Evolutionary conservation across 2,888 invertebrate species (phyloP), one percentile per base, ranked within the genome.

Genomic region (Bursaphelenchus okinawaensis): DNA sequence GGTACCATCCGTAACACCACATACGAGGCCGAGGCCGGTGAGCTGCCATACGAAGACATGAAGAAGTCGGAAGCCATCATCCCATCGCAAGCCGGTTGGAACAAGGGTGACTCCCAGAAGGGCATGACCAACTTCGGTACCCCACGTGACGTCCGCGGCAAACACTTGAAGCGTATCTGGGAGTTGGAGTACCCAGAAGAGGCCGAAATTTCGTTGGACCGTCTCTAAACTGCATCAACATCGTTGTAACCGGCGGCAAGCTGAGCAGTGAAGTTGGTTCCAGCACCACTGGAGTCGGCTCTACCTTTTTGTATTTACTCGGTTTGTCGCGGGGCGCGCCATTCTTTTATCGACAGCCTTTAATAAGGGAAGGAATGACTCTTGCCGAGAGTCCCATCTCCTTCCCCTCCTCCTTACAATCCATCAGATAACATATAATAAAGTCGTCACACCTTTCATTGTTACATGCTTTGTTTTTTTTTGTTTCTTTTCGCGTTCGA

Each of bases 21-120:
- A 59, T 78, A 75, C 72, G 78, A 77, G 61, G 79, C 79, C 50
- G 82, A 82, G 65, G 77, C 77, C 62, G 80, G 79, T 55, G 82
- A 82, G 63, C 73, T 81, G 63, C 80, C 81, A 28, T 81, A 78
- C 66, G 81, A 81, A 68, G 81, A 81, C 63, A 80, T 80, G 77
- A 80, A 78, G 70, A 74, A 72, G 68, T 79, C 80, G 59, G 79
- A 82, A 75, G 72, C 76, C 51, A 82, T 82, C 70, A 82, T 82
- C 72, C 82, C 79, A 52, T 73, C 73, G 57, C 82, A 82, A 65
- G 82, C 82, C 65, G 82, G 82, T 63, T 82, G 82, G 82, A 82
- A 82, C 70, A 77, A 74, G 72, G 60, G 79, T 74, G 82, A 83
- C 72, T 81, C 80, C 16, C 82, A 82, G 74, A 80, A 77, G 76